phyloP scores from a whole-genome alignment of 37 sponge, comb jelly and placozoan genomes.

The Crambe crambe region DNA sequence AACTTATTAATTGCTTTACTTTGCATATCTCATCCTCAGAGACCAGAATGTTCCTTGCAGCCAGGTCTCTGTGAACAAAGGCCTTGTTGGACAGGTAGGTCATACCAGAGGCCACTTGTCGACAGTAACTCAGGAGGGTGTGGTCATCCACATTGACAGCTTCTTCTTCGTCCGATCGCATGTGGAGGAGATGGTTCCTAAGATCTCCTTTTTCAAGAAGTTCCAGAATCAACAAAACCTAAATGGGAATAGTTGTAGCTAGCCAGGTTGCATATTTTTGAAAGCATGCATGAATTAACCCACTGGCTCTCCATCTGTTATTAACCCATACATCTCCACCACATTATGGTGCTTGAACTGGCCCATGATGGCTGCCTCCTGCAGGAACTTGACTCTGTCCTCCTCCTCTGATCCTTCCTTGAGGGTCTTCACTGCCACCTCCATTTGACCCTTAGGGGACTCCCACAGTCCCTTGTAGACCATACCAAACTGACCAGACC shows the following conservation, averaged over 20 bases:
- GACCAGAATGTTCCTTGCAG: slow-evolving; percentile 22
- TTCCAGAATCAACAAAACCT: slow-evolving; percentile 10
- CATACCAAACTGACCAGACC: slow-evolving; percentile 31
- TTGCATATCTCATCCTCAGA: slow-evolving; percentile 14
- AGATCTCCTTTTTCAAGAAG: slow-evolving; percentile 12
- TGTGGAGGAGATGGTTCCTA: background rate
- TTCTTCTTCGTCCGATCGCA: background rate
- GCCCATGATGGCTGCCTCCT: slow-evolving; percentile 30
- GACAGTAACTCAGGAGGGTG: slow-evolving; percentile 9
- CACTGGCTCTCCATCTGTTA: slow-evolving; percentile 12
- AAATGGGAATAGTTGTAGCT: too few relatives aligned
- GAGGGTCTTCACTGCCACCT: slow-evolving; percentile 46
- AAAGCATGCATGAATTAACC: too few relatives aligned
- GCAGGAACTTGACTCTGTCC: slow-evolving; percentile 29
- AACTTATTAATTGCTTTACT: too few relatives aligned
- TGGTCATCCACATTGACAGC: background rate
- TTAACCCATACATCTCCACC: slow-evolving; percentile 6
- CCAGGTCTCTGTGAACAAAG: slow-evolving; percentile 27
- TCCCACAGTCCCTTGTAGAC: slow-evolving; percentile 23
- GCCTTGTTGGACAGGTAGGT: slow-evolving; percentile 7
- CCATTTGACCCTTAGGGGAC: background rate
- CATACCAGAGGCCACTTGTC: slow-evolving; percentile 25
- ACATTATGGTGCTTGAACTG: slow-evolving; percentile 17
- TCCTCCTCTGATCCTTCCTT: slow-evolving; percentile 17
- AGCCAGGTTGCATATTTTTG: too few relatives aligned